phyloP scores from a whole-genome alignment of 2,888 invertebrate genomes.

The Orthosia incerta region DNA sequence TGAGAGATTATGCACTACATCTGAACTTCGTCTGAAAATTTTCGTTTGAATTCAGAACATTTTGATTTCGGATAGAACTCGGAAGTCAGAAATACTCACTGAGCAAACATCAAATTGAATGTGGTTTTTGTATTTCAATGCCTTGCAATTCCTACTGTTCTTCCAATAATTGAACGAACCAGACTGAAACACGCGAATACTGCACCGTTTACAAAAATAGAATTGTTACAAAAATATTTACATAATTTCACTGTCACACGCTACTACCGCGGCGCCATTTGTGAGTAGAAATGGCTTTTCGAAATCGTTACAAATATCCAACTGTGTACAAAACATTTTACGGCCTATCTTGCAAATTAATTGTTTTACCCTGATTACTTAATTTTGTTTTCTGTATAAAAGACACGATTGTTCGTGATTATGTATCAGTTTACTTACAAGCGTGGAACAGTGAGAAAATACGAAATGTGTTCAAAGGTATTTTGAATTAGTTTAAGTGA shows the following conservation, averaged over 20 bases:
- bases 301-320: constrained; percentile 52
- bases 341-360: constrained; percentile 48
- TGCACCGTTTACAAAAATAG: not conserved
- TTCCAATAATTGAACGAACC: not conserved
- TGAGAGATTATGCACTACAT: too few species aligned
- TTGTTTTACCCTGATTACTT: constrained; percentile 52
- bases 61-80: too few species aligned
- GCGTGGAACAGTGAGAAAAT: constrained; percentile 30
- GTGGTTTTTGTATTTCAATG: too few species aligned
- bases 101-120: too few species aligned
- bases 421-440: constrained; percentile 44
- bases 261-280: constrained; percentile 7
- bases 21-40: too few species aligned
- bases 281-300: constrained; percentile 51
- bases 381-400: constrained; percentile 56
- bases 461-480: constrained; percentile 54
- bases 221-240: constrained; percentile 18
- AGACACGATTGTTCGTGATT: constrained; percentile 40
- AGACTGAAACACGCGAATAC: not conserved
- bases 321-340: constrained; percentile 40
- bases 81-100: too few species aligned
- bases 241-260: constrained; percentile 39
- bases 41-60: too few species aligned
- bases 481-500: constrained; percentile 9
- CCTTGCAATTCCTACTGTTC: too few species aligned